These are phyloP conservation scores for Drosophila pseudotalamancana DNA, from an alignment of 2,888 invertebrate species.

Conservation along the genomic window DNA sequence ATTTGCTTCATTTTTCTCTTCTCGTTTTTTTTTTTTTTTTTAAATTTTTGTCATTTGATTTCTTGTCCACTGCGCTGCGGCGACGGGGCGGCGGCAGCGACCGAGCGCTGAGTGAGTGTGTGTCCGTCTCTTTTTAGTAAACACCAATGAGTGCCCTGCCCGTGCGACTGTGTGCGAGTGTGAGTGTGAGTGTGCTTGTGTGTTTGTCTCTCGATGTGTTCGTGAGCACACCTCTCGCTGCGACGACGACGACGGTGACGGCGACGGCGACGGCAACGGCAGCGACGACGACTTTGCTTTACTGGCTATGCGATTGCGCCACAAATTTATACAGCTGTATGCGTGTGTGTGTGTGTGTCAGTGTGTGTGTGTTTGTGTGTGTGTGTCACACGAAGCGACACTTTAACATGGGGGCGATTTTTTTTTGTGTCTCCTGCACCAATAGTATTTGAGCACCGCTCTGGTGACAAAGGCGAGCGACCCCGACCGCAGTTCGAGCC, in stretches of 20 bases:
- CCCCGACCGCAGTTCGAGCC: constrained; percentile 10
- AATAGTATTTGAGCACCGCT: constrained; percentile 74
- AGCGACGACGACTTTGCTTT: constrained; percentile 45
- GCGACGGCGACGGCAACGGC: constrained; percentile 32
- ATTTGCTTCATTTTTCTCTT: neutral
- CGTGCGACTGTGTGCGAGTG: constrained; percentile 41
- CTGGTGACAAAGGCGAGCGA: constrained; percentile 75
- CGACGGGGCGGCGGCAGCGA: constrained; percentile 34
- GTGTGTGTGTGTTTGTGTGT: constrained; percentile 37
- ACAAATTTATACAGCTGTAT: constrained; percentile 33
- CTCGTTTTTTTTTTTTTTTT: constrained; percentile 38
- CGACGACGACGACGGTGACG: too few species aligned
- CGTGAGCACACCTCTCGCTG: constrained; percentile 48
- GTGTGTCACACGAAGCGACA: constrained; percentile 75
- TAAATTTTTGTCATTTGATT: constrained; percentile 79
- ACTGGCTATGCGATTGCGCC: constrained; percentile 58
- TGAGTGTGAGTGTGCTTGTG: constrained; percentile 13
- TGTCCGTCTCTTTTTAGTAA: constrained; percentile 69
- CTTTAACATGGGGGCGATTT: constrained; percentile 79
- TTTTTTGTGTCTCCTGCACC: constrained; percentile 76
- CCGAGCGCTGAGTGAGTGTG: constrained; percentile 49
- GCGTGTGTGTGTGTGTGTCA: constrained; percentile 29
- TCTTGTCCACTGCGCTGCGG: constrained; percentile 57
- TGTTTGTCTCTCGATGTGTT: constrained; percentile 27
- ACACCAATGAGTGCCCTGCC: constrained; percentile 61